Percentiles rank a stretch among this genome's conserved stretches.
phyloP scores from a whole-genome alignment of 2,888 invertebrate species.

The Yponomeuta malinellus region DNA sequence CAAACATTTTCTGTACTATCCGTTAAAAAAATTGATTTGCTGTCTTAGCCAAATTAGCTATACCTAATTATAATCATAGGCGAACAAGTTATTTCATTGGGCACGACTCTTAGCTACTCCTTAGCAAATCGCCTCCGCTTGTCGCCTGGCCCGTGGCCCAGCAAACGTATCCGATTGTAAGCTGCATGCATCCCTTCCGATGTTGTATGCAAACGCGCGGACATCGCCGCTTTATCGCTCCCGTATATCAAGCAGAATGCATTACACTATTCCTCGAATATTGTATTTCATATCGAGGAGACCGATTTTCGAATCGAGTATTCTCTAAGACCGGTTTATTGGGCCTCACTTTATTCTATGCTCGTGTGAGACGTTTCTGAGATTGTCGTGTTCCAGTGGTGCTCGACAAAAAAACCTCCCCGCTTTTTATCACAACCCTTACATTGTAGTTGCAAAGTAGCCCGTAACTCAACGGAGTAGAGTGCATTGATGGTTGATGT shows the following conservation, averaged over 20 bases:
- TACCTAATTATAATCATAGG: too few species aligned
- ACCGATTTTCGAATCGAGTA: not conserved
- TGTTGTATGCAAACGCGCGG: slow-evolving; percentile 15
- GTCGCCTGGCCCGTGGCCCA: not conserved
- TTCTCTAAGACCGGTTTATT: not conserved
- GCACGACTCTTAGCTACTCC: too few species aligned
- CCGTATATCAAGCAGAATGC: slow-evolving; percentile 11
- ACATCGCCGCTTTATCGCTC: slow-evolving; percentile 9
- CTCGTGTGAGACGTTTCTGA: not conserved
- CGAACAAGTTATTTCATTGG: too few species aligned
- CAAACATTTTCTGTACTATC: too few species aligned
- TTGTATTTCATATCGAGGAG: not conserved
- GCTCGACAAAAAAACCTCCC: too few species aligned
- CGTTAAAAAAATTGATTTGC: too few species aligned
- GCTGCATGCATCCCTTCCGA: slow-evolving; percentile 10
- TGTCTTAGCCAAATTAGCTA: too few species aligned
- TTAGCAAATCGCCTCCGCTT: not conserved
- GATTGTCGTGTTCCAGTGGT: not conserved
- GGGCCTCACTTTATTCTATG: not conserved
- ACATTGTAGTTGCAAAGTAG: too few species aligned
- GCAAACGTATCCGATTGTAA: not conserved
- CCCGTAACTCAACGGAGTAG: too few species aligned
- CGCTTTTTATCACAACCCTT: too few species aligned
- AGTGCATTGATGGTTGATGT: too few species aligned
- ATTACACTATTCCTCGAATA: not conserved